phyloP scores from a whole-genome alignment of 2,797 vertebrate species.

The Malacoctenus gilli region DNA sequence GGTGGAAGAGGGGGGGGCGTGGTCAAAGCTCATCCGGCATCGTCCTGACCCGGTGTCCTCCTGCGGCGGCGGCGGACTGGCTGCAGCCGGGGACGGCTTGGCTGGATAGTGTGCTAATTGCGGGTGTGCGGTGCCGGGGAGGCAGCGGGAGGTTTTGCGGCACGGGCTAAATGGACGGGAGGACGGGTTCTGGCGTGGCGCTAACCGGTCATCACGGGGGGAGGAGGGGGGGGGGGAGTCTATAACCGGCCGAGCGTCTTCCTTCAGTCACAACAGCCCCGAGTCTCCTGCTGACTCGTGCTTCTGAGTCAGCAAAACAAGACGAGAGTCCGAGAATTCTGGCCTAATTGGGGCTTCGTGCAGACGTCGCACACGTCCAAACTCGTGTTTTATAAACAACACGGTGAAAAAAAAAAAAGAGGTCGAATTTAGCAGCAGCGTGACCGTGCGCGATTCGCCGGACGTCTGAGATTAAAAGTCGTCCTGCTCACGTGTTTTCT shows the following conservation, averaged over 20 bases:
- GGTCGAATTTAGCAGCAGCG: no score
- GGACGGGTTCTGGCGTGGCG: constrained; percentile 41
- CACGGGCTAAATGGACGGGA: constrained; percentile 42
- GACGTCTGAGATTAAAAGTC: no score
- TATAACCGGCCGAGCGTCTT: constrained; percentile 68
- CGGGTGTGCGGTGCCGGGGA: constrained; percentile 64
- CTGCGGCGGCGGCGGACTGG: constrained; percentile 65
- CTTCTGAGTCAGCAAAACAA: constrained; percentile 54
- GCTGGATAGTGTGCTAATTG: constrained; percentile 73
- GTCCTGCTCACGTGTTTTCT: not conserved
- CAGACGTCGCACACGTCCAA: not conserved
- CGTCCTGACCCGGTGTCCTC: constrained; percentile 64
- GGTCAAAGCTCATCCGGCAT: constrained; percentile 69
- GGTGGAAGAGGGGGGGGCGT: no score
- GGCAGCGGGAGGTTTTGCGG: constrained; percentile 51
- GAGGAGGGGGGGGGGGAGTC: no score
- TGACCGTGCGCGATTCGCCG: no score
- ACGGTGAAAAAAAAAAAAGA: no score
- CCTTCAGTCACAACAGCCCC: constrained; percentile 39
- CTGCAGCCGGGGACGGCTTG: constrained; percentile 47
- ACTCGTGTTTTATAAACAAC: not conserved
- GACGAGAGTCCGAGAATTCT: constrained; percentile 20
- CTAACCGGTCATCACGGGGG: constrained; percentile 68
- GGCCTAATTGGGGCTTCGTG: constrained; percentile 31
- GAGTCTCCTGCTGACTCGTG: constrained; percentile 40